phyloP scores from a whole-genome alignment of 1,140 invertebrate genomes.

The Vanessa atalanta region DNA sequence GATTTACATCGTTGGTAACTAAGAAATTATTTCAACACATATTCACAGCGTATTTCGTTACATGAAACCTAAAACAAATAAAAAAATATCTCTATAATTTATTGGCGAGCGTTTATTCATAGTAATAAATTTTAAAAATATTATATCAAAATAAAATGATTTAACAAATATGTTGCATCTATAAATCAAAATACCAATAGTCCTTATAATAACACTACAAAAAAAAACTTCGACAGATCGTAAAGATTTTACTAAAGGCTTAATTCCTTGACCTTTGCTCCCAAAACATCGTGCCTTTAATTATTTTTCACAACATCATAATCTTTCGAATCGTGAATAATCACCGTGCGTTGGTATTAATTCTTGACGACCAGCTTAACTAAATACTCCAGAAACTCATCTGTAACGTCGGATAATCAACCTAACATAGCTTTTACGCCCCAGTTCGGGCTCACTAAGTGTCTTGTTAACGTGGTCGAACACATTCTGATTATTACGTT shows the following conservation, averaged over 20 bases:
- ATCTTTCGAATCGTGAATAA: constrained; percentile 70
- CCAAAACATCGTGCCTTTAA: constrained; percentile 73
- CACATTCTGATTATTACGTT: constrained; percentile 72
- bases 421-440: constrained; percentile 45
- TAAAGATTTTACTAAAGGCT: constrained; percentile 30
- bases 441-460: constrained; percentile 49
- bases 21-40: too few species aligned
- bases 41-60: too few species aligned
- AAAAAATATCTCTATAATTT: too few species aligned
- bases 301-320: constrained; percentile 77
- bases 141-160: background rate
- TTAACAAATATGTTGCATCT: background rate
- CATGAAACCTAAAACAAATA: too few species aligned
- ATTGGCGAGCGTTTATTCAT: too few species aligned
- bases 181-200: background rate
- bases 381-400: constrained; percentile 37
- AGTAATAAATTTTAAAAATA: too few species aligned
- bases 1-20: too few species aligned
- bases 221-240: background rate
- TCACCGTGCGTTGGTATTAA: constrained; percentile 60
- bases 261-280: constrained; percentile 57
- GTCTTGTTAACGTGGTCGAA: constrained; percentile 63
- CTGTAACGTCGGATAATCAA: constrained; percentile 33
- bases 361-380: constrained; percentile 52
- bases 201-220: background rate